Percentiles rank a stretch among this genome's conserved stretches.
Conservation (phyloP, 2,113 vertebrate genomes). For the Isichthys henryi region DNA sequence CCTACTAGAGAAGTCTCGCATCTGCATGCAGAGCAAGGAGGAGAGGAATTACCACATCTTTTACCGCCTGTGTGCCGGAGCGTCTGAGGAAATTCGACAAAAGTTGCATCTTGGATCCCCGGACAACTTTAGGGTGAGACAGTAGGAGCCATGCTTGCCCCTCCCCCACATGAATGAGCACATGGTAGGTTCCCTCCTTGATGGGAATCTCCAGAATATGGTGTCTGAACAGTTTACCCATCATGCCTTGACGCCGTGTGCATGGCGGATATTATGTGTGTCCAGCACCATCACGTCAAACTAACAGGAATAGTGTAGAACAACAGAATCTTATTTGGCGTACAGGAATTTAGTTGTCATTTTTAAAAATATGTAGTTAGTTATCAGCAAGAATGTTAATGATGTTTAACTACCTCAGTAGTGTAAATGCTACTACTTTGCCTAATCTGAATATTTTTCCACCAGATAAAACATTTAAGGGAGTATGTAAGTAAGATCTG, state of each 20-base stretch:
- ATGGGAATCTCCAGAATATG: neutral
- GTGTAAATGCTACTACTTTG: neutral
- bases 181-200: neutral
- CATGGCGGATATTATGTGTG: neutral
- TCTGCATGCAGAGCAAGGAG: slow-evolving; percentile 93
- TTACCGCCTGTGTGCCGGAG: slow-evolving; percentile 92
- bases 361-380: neutral
- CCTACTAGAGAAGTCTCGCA: slow-evolving; percentile 94
- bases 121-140: slow-evolving; percentile 87
- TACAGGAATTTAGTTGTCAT: neutral
- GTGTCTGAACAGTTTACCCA: neutral
- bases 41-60: slow-evolving; percentile 99
- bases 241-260: neutral
- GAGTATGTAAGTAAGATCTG: neutral
- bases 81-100: slow-evolving; percentile 86
- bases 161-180: neutral
- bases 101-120: slow-evolving; percentile 86
- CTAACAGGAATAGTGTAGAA: neutral
- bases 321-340: neutral
- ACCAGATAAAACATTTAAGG: neutral
- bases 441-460: neutral
- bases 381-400: neutral
- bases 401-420: neutral
- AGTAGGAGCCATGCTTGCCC: neutral
- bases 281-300: neutral